Conservation (phyloP, 2,113 vertebrate genomes). For the Megalops atlanticus region DNA sequence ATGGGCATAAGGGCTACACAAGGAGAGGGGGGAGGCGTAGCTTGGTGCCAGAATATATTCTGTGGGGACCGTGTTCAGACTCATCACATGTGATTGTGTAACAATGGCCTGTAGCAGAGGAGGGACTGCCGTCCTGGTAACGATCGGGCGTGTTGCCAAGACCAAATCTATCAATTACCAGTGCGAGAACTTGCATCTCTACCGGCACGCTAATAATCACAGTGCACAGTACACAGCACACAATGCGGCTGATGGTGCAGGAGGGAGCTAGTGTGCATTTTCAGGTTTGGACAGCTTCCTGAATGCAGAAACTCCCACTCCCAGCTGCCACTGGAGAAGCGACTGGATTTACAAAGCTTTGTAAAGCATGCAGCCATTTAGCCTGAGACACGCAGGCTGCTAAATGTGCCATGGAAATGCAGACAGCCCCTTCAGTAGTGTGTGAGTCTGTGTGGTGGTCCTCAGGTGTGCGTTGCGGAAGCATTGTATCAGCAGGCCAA, state of each 20-base stretch:
- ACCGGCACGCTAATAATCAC: constrained; percentile 7
- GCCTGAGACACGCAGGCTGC: too few species aligned
- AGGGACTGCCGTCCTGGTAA: constrained; percentile 57
- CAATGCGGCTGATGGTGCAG: not conserved
- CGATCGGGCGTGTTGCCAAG: constrained; percentile 65
- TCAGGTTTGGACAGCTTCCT: not conserved
- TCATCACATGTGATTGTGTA: constrained; percentile 74
- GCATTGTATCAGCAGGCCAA: too few species aligned
- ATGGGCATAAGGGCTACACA: constrained; percentile 63
- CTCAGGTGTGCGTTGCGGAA: too few species aligned
- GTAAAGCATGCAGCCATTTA: too few species aligned
- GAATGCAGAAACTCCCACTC: not conserved
- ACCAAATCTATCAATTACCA: not conserved
- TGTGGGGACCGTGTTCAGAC: constrained; percentile 68
- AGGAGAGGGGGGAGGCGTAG: constrained; percentile 48
- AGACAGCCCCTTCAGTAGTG: too few species aligned
- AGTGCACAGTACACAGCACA: not conserved
- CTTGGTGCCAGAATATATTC: constrained; percentile 67
- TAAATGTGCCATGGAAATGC: too few species aligned
- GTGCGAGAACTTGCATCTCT: constrained; percentile 2
- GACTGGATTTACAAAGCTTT: too few species aligned
- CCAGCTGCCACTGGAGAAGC: not conserved
- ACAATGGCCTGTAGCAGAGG: constrained; percentile 70
- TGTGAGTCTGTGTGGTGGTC: too few species aligned
- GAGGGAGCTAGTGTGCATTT: too few species aligned